Conservation (phyloP, 2,797 vertebrate genomes). For the Gorsachius magnificus region DNA sequence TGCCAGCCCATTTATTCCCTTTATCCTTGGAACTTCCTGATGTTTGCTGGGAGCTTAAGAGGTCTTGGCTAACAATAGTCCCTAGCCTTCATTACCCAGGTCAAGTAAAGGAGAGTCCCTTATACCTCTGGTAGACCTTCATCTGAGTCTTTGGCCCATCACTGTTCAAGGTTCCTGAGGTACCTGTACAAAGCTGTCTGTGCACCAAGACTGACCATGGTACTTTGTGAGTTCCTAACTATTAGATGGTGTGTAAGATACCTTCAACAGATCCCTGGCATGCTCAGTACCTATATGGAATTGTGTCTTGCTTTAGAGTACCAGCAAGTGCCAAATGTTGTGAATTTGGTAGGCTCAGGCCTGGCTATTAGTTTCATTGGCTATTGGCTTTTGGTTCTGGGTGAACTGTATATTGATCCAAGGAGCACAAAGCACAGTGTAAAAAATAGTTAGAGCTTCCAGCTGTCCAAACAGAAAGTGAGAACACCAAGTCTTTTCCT, state of each 20-base stretch:
- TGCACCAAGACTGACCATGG: rapidly evolving
- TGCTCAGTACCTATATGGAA: not conserved
- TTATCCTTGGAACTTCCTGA: not conserved
- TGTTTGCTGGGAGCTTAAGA: not conserved
- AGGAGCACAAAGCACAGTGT: not conserved
- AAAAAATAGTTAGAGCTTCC: not conserved
- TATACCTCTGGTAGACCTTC: not conserved
- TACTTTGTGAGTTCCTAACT: not conserved
- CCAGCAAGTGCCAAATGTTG: not conserved
- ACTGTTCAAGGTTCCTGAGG: not conserved
- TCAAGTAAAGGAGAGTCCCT: not conserved
- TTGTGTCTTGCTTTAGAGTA: not conserved
- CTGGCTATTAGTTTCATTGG: not conserved
- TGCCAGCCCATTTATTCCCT: not conserved
- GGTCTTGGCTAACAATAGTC: not conserved
- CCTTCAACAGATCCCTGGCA: not conserved
- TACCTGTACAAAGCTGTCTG: not conserved
- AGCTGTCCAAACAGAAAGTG: not conserved
- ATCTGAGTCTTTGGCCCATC: not conserved
- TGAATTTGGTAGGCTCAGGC: not conserved
- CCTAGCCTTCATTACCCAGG: not conserved
- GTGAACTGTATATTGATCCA: not conserved
- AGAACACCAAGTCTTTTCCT: not conserved
- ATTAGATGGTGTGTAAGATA: not conserved
- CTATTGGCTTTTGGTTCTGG: not conserved